Evolutionary conservation across 2,888 invertebrate genomes (phyloP), one percentile per base, ranked within the genome.

Genomic region (Bugulina stolonifera): DNA sequence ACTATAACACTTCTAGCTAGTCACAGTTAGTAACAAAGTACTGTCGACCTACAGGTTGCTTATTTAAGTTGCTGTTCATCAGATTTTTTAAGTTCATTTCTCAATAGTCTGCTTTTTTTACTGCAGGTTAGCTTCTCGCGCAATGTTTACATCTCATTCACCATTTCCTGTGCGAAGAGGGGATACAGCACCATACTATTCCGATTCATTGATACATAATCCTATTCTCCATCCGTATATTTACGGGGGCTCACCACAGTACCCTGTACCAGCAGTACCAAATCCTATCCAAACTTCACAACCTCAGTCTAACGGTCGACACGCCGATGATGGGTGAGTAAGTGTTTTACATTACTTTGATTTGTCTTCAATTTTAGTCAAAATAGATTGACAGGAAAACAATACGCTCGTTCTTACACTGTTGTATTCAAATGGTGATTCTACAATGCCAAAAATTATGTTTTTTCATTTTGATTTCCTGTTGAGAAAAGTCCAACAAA

Each of bases 161-260:
- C 25, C 25, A 64, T 64, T 64, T 64, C 64, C 64, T 64, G 64
- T 64, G 2, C 3, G 25, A 10, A 2, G 64, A 64, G 64, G 64
- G 5, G 32, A 27, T 14, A 27, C 27, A 32, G 29, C 32, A 32
- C 32, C 64, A 5, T 64, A 64, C 27, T 64, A 64, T 32, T 64
- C 64, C 5, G 64, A 64, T 32, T 27, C 64, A 3, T 27, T 64
- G 3, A 64, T 32, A 5, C 64, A 64, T 18, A 64, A 34, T 27
- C 3, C 64, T 32, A 27, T 64, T 2, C 32, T 64, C 2, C 22
- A 34, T 32, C 64, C 64, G 32, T 64, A 64, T 34, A 64, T 64
- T 22, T 64, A 64, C 64, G 27, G 25, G 14, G 64, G 64, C 32
- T 64, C 64, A 64, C 64, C 64, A 5, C 64, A 64, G 32, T 64